Conservation (phyloP, 2,113 vertebrate genomes). For the Semnornis frantzii region DNA sequence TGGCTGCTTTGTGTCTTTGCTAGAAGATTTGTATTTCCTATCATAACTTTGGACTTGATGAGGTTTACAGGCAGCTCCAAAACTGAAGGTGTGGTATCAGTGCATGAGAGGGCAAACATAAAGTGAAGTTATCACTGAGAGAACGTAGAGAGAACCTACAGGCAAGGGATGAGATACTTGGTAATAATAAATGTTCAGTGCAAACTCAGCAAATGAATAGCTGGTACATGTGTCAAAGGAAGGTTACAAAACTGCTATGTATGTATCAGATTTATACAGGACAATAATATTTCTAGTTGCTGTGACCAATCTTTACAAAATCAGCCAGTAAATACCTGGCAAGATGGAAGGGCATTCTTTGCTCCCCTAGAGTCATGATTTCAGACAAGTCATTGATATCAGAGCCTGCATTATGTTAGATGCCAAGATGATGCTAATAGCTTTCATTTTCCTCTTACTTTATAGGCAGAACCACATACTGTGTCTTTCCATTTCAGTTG, state of each 20-base stretch:
- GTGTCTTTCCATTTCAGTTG: background rate
- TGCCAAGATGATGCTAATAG: background rate
- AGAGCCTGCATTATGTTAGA: background rate
- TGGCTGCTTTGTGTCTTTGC: background rate
- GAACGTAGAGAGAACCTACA: background rate
- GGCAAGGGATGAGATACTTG: background rate
- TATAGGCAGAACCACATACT: background rate
- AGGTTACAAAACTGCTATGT: background rate
- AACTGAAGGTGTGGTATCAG: background rate
- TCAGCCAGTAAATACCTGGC: background rate
- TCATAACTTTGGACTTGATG: background rate
- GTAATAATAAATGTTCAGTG: background rate
- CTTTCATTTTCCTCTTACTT: constrained; percentile 4
- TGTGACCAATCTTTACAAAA: background rate
- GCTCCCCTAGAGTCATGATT: background rate
- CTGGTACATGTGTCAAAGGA: background rate
- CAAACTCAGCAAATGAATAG: background rate
- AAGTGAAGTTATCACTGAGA: background rate
- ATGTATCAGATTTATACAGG: background rate
- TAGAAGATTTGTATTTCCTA: background rate
- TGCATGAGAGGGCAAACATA: background rate
- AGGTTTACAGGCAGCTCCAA: background rate
- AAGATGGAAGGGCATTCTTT: background rate
- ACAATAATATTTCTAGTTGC: background rate
- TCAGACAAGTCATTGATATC: background rate